phyloP scores from a whole-genome alignment of 2,113 vertebrate species.

The Isichthys henryi region DNA sequence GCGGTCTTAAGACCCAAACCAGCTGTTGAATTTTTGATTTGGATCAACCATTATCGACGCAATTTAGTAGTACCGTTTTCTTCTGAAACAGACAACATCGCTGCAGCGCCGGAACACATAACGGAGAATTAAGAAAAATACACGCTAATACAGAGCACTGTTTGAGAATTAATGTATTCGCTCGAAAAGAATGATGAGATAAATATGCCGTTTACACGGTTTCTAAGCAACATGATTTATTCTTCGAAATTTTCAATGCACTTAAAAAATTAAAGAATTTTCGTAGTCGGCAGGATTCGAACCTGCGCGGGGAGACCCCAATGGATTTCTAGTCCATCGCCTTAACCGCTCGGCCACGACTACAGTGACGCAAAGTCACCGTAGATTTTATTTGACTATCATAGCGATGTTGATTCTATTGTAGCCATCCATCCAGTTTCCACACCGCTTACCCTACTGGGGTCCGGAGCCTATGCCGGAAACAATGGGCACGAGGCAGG shows the following conservation, averaged over 20 bases:
- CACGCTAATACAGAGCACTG: not conserved
- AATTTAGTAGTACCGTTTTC: too few relatives aligned
- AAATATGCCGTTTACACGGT: not conserved
- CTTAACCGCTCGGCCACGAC: constrained; percentile 81
- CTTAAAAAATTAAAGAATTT: not conserved
- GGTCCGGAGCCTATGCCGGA: too few relatives aligned
- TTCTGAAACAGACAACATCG: too few relatives aligned
- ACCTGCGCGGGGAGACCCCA: constrained; percentile 77
- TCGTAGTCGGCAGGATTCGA: constrained; percentile 87
- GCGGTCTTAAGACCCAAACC: too few relatives aligned
- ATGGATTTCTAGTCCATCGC: constrained; percentile 71
- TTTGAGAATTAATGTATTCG: not conserved
- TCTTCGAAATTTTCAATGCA: not conserved
- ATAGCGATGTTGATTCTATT: not conserved
- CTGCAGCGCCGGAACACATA: too few relatives aligned
- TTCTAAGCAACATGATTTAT: not conserved
- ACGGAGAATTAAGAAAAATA: too few relatives aligned
- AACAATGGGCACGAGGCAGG: too few relatives aligned
- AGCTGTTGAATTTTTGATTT: too few relatives aligned
- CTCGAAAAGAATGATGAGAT: not conserved
- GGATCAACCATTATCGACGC: too few relatives aligned
- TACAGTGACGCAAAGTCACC: constrained; percentile 35
- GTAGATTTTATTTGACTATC: not conserved
- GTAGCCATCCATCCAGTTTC: too few relatives aligned
- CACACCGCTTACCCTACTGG: too few relatives aligned